These are phyloP conservation scores for Tor tambroides DNA, from an alignment of 2,113 vertebrate genomes.

Conservation along the genomic window DNA sequence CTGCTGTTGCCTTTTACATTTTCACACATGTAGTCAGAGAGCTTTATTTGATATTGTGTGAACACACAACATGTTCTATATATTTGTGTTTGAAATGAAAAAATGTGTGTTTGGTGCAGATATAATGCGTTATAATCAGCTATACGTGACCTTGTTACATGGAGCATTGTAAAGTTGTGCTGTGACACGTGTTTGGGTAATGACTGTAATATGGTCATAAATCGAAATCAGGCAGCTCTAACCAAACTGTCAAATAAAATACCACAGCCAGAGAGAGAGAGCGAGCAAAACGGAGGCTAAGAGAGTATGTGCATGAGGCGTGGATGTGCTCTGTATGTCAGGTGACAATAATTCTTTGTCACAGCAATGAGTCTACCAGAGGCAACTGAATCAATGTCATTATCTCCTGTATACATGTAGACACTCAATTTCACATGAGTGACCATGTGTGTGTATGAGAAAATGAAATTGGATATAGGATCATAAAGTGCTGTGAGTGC, in stretches of 20 bases:
- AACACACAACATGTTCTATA: not conserved
- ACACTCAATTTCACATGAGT: slow-evolving; percentile 24
- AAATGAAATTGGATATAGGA: not conserved
- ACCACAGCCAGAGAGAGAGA: not conserved
- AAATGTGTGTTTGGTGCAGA: slow-evolving; percentile 3
- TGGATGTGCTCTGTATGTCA: not conserved
- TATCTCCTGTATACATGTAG: not conserved
- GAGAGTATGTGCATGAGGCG: not conserved
- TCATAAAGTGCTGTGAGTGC: slow-evolving; percentile 15
- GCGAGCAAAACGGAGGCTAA: slow-evolving; percentile 9
- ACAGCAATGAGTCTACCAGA: not conserved
- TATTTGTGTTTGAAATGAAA: not conserved
- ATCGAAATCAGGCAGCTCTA: slow-evolving; percentile 61
- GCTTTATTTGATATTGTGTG: not conserved
- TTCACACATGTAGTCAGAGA: not conserved
- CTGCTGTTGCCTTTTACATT: not conserved
- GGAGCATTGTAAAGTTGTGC: slow-evolving; percentile 51
- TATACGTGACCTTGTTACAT: slow-evolving; percentile 63
- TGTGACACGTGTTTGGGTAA: slow-evolving; percentile 70
- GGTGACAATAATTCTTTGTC: slow-evolving; percentile 16
- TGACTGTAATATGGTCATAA: slow-evolving; percentile 70
- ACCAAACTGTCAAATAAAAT: slow-evolving; percentile 60
- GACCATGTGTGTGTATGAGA: not conserved
- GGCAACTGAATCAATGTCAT: slow-evolving; percentile 8
- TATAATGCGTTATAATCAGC: slow-evolving; percentile 25